These are phyloP conservation scores for Otolemur garnettii DNA, from an alignment of 2,113 vertebrate genomes.

Conservation along the genomic window DNA sequence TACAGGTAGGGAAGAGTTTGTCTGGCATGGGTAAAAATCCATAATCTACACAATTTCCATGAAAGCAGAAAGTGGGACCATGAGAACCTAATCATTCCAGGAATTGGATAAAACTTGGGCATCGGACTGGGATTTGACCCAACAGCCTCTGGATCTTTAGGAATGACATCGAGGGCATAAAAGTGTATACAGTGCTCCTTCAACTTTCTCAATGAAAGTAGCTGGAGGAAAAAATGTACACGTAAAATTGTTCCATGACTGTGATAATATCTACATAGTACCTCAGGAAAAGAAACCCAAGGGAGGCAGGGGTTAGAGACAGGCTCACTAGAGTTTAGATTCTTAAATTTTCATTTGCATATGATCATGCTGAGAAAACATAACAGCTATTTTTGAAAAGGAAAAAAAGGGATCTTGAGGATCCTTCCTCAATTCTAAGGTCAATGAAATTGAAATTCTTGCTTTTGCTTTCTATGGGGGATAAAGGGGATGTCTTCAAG, in stretches of 20 bases:
- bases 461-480: conserved; percentile 10
- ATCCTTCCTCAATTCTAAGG: neutral
- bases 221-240: neutral
- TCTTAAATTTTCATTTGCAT: conserved; percentile 31
- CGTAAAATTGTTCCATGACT: neutral
- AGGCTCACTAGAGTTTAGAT: neutral
- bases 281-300: conserved; percentile 36
- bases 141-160: neutral
- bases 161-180: neutral
- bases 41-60: neutral
- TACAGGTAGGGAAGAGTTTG: neutral
- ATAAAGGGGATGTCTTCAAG: neutral
- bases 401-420: conserved; percentile 3
- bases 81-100: neutral
- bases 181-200: neutral
- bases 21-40: neutral
- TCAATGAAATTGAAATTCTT: conserved; percentile 43
- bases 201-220: neutral
- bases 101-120: neutral
- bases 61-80: neutral
- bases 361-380: conserved; percentile 52
- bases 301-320: neutral
- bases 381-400: neutral
- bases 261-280: neutral
- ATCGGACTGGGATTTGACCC: neutral